Evolutionary conservation across 35 echinoderm and acorn worm species (phyloP), one percentile per base, ranked within the genome.

Genomic region (Apostichopus parvimensis): DNA sequence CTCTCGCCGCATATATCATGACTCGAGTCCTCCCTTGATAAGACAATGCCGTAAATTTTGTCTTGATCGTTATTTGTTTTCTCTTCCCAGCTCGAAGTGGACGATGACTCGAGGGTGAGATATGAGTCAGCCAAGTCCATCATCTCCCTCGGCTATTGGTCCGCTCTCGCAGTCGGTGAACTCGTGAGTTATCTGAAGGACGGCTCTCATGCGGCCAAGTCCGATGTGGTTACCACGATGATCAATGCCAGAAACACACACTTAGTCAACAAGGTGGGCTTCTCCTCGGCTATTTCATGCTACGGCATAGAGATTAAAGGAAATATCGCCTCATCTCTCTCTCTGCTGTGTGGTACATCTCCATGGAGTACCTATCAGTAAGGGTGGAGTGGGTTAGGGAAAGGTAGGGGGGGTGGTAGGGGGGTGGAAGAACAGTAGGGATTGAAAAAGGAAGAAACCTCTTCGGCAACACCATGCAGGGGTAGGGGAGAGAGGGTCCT

Each of bases 41-140:
- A 18, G 71, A 18, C 20, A 4, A 7, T 75, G 13, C n/a, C 34
- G 2, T 45, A 45, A 75, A 75, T 75, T 20, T 22, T 2, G 0
- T 75, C 71, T 75, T n/a, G 6, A 75, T 75, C 6, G 34, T 45
- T 45, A 45, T 45, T n/a, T 2, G 34, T 45, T 78, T 12, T 78
- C n/a, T 54, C 53, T 78, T 4, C 75, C 22, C 80, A 98, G 96
- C 77, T 98, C 58, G 91, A 93, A 57, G 72, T 56, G 8, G 96
- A 98, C 80, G 66, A 88, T 57, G 96, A 98, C 87, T 34, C 66
- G 0, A 91, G 87, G 87, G 96, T 98, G 5, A 61, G 87, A 20
- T 98, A 95, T 91, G 90, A 95, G 62, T 93, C 96, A 6, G 90
- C 92, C 15, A 98, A 92, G 66, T 94, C 94, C 25, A n/a, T 98